Percentiles rank a stretch among this genome's conserved stretches.
phyloP scores from a whole-genome alignment of 2,888 invertebrate species.

The Drosophila ochracea region DNA sequence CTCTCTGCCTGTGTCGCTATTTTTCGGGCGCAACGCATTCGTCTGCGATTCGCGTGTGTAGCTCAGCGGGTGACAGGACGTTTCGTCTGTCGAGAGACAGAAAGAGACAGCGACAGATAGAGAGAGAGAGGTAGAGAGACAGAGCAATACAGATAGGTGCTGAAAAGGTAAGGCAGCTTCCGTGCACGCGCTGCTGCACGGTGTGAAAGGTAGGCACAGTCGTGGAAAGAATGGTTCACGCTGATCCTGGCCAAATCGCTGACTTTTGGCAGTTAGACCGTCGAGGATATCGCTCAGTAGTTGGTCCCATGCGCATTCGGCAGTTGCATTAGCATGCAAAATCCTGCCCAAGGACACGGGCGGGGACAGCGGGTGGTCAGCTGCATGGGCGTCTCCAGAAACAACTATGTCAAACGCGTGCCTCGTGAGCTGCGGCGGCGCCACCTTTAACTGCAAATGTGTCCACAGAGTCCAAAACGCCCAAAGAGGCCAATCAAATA shows the following conservation, averaged over 20 bases:
- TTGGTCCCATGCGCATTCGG: slow-evolving; percentile 43
- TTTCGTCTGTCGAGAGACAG: slow-evolving; percentile 14
- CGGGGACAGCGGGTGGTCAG: slow-evolving; percentile 48
- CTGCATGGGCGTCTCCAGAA: slow-evolving; percentile 16
- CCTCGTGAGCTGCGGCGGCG: slow-evolving; percentile 27
- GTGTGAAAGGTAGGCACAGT: slow-evolving; percentile 30
- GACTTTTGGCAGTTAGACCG: slow-evolving; percentile 46
- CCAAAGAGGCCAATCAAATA: background rate
- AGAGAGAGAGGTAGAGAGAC: background rate
- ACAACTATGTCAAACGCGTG: slow-evolving; percentile 37
- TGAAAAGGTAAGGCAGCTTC: slow-evolving; percentile 55
- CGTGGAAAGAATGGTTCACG: slow-evolving; percentile 1
- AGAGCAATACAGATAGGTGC: slow-evolving; percentile 9
- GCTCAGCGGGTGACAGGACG: slow-evolving; percentile 57
- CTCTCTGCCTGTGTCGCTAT: slow-evolving; percentile 6
- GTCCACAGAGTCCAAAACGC: background rate
- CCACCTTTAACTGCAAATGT: slow-evolving; percentile 22
- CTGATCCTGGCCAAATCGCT: slow-evolving; percentile 29
- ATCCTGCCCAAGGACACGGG: slow-evolving; percentile 46
- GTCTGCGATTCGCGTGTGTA: slow-evolving; percentile 69
- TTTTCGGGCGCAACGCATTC: slow-evolving; percentile 9
- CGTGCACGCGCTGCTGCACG: slow-evolving; percentile 64
- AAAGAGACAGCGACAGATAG: background rate
- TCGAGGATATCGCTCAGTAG: slow-evolving; percentile 70
- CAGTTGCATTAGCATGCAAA: slow-evolving; percentile 60